These are phyloP conservation scores for Distichodus sexfasciatus DNA, from an alignment of 2,797 vertebrate species.

Conservation along the genomic window DNA sequence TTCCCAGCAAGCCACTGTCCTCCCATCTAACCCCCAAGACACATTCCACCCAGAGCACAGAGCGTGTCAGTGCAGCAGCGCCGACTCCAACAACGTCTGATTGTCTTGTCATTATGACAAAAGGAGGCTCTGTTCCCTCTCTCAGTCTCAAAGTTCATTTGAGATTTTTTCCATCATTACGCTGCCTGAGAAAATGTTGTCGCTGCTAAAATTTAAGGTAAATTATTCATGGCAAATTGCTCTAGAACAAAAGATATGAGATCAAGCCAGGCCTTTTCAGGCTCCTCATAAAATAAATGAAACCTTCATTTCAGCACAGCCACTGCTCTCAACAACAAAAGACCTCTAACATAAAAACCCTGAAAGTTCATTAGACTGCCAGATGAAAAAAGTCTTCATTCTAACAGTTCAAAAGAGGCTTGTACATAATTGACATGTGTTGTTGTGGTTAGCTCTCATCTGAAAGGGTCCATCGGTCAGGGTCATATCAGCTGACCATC, in stretches of 20 bases:
- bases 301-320: not conserved
- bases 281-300: slow-evolving; percentile 26
- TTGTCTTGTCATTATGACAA: slow-evolving; percentile 52
- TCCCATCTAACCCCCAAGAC: slow-evolving; percentile 59
- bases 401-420: not conserved
- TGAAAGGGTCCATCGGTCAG: not conserved
- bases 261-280: slow-evolving; percentile 17
- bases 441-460: not conserved
- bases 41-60: slow-evolving; percentile 63
- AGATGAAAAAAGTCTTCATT: not conserved
- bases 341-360: not conserved
- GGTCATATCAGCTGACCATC: slow-evolving; percentile 19
- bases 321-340: no score
- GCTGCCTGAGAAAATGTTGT: slow-evolving; percentile 12
- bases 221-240: slow-evolving; percentile 35
- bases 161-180: slow-evolving; percentile 12
- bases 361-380: not conserved
- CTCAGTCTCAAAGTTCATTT: not conserved
- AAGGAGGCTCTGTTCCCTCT: slow-evolving; percentile 24
- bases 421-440: not conserved
- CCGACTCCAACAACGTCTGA: slow-evolving; percentile 50
- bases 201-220: slow-evolving; percentile 20
- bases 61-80: slow-evolving; percentile 47
- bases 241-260: slow-evolving; percentile 19
- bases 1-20: slow-evolving; percentile 66